Base-by-base conservation (phyloP, 2,113 vertebrate genomes). In the Tragelaphus scriptus region DNA sequence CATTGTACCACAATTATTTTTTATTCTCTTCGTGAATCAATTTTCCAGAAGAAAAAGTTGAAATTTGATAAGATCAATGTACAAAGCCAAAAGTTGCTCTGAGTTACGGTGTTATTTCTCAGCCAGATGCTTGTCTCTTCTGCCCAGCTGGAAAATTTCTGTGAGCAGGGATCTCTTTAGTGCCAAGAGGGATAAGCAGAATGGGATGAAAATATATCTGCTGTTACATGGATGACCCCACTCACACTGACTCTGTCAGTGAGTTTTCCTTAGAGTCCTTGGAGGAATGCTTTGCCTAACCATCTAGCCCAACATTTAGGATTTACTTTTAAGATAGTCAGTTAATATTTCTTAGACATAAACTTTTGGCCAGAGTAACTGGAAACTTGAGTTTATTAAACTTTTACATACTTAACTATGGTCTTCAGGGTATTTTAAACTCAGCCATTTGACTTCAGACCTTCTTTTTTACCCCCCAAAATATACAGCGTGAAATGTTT, bases 371-470 rank as follows among this genome's bases (percentile, higher is more conserved):
- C 61, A 55, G 86, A 93, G 55, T 88, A 82, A 85, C 87, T 97
- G 96, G 87, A 95, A 98, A 96, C 91, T 97, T 95, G 88, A 97
- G 95, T 98, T 97, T 96, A 96, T 98, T 98, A 98, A 98, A 97
- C 81, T 96, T 97, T 96, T 97, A 98, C 53, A 36, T 97, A 93
- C 91, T 98, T 92, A 96, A 96, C 79, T 92, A 14, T 88, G 71
- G 86, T 92, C 96, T 90, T 40, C 49, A 63, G 97, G 84, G 96
- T 71, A 96, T 97, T 96, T 96, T 96, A 97, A 97, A 97, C 55
- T 86, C 28, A 63, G 75, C 40, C 16, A 30, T 88, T 97, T 97
- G 87, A 85, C 92, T 97, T 95, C 65, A 94, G 63, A 68, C 93
- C 63, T 97, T 75, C 68, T 94, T 93, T 96, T 44, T 55, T 94